Base-by-base conservation (phyloP, 2,797 vertebrate genomes). In the Coregonus sp. region DNA sequence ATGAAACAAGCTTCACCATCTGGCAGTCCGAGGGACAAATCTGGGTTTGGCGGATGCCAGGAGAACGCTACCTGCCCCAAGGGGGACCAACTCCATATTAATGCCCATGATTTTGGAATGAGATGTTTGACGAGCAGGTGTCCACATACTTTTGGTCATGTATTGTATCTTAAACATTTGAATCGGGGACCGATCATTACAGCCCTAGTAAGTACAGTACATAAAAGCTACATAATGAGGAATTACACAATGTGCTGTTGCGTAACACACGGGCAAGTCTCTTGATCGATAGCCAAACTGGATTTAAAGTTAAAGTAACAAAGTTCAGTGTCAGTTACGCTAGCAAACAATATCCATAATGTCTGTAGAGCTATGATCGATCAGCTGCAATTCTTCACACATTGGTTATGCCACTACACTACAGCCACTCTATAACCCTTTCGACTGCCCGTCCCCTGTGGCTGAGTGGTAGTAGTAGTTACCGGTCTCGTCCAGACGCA, bases 401-500 rank as follows among this genome's bases (percentile, higher is more conserved):
- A 61, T 61, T 20, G n/a, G n/a, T 20, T 7, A 59, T 5, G 54
- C 18, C 54, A 59, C 9, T 47, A 47, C 40, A 11, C 40, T 47
- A 61, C 4, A 20, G 56, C 18, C 6, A 7, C 5, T 59, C 54
- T 20, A 59, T 59, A 47, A 61, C 56, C 56, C 18, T 18, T 20
- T 20, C 1, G 5, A 20, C 56, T 18, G 56, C n/a, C 18, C 7
- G 6, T 12, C 56, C 56, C 56, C 16, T 1, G 15, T 18, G 20
- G 15, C 65, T 68, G 29, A 68, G 66, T 68, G 29, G 16, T 11
- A 12, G 4, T 25, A 67, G 14, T 14, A 35, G 65, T 35, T 81
- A 94, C 93, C 94, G 0, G 78, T 94, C 76, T 94, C 93, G 85
- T 94, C 94, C 52, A 94, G 88, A 51, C 94, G 90, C 91, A 94